These are phyloP conservation scores for Tenthredo amoena DNA, from an alignment of 2,888 invertebrate genomes.

Conservation along the genomic window DNA sequence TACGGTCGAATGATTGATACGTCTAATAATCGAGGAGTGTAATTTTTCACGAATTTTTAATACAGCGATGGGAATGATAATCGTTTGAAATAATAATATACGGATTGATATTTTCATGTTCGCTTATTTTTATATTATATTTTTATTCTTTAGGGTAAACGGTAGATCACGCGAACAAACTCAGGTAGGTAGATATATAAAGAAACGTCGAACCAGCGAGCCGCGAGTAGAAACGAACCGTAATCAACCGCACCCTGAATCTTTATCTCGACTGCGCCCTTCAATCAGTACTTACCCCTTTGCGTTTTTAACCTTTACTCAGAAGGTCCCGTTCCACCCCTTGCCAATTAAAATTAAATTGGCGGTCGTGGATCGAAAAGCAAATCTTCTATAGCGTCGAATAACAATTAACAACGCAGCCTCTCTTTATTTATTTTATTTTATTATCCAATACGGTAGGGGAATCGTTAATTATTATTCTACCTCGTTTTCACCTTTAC, in stretches of 20 bases:
- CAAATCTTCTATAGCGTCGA: not conserved
- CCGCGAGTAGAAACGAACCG: slow-evolving; percentile 27
- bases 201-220: not conserved
- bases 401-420: not conserved
- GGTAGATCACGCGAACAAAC: slow-evolving; percentile 1
- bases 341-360: slow-evolving; percentile 29
- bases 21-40: not conserved
- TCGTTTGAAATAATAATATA: not conserved
- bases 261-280: slow-evolving; percentile 73
- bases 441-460: not conserved
- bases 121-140: not conserved
- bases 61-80: not conserved
- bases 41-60: not conserved
- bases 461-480: slow-evolving; percentile 17
- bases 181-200: not conserved
- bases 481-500: not conserved
- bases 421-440: not conserved
- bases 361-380: not conserved
- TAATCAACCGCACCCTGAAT: slow-evolving; percentile 70
- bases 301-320: slow-evolving; percentile 23
- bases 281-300: slow-evolving; percentile 55
- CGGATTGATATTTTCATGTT: not conserved
- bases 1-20: not conserved
- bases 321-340: slow-evolving; percentile 46
- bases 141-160: not conserved